These are phyloP conservation scores for Eupithecia insigniata DNA, from an alignment of 2,888 invertebrate species.

Conservation along the genomic window DNA sequence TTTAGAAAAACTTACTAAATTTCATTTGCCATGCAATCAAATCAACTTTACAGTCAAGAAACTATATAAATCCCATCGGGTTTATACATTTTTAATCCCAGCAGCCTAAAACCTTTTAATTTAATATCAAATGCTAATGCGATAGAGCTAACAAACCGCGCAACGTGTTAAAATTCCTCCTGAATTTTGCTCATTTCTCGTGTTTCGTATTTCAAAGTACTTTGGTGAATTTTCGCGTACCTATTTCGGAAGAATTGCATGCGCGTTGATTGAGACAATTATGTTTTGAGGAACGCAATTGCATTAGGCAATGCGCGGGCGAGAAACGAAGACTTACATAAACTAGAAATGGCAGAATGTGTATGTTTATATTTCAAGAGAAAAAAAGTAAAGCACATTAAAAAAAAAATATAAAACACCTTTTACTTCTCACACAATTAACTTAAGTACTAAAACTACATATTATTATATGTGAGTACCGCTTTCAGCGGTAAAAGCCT, in stretches of 20 bases:
- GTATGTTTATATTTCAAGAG: too few relatives aligned
- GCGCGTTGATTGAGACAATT: conserved; percentile 74
- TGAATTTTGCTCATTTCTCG: conserved; percentile 21
- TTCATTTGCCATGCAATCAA: conserved; percentile 1
- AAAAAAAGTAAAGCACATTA: too few relatives aligned
- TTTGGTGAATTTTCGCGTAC: conserved; percentile 33
- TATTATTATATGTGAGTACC: too few relatives aligned
- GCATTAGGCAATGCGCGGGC: conserved; percentile 75
- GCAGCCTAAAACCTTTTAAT: conserved; percentile 30
- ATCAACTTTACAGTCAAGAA: conserved; percentile 4
- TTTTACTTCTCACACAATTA: too few relatives aligned
- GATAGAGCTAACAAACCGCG: conserved; percentile 38
- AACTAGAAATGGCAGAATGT: conserved; percentile 24
- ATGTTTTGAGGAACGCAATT: conserved; percentile 75
- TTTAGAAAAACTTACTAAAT: background rate
- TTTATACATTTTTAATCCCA: conserved; percentile 23
- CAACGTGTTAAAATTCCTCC: conserved; percentile 35
- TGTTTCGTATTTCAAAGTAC: conserved; percentile 18
- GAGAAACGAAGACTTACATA: conserved; percentile 52
- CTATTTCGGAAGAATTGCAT: conserved; percentile 61
- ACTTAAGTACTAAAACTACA: too few relatives aligned
- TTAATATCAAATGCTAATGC: conserved; percentile 39
- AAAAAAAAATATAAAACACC: too few relatives aligned
- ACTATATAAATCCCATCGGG: conserved; percentile 3
- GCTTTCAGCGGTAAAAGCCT: too few relatives aligned